Percentiles rank a stretch among this genome's conserved stretches.
Evolutionary conservation across 64 coral and sea anemone genomes (phyloP).

Genomic region (Stichodactyla mertensii): DNA sequence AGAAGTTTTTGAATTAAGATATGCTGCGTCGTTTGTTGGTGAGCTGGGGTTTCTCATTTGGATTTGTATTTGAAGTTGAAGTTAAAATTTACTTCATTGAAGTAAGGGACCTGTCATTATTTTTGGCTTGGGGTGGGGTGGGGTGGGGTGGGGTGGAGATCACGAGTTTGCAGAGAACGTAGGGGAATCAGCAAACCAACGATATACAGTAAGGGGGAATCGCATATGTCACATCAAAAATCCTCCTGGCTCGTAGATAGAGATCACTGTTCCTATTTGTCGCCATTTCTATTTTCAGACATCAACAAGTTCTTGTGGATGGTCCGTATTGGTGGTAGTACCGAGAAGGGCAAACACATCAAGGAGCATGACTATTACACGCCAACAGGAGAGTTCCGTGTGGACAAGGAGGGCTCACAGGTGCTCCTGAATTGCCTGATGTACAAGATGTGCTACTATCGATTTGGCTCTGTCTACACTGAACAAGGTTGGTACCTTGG

Average conservation of each 20-base stretch:
- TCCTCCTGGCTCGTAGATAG: neutral
- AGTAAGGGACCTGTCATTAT: too few relatives aligned
- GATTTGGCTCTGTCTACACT: constrained; percentile 94
- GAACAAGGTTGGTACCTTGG: constrained; percentile 66
- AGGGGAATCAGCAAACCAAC: too few relatives aligned
- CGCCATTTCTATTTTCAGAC: constrained; percentile 35
- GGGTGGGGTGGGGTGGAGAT: too few relatives aligned
- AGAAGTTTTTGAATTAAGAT: too few relatives aligned
- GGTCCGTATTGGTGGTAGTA: constrained; percentile 97
- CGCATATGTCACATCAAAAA: neutral
- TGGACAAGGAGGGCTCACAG: constrained; percentile 92
- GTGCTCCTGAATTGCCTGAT: constrained; percentile 89
- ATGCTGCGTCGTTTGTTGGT: too few relatives aligned
- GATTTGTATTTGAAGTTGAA: too few relatives aligned
- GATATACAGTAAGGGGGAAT: too few relatives aligned
- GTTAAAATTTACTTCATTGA: too few relatives aligned
- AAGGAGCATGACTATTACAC: constrained; percentile 99
- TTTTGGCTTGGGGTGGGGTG: too few relatives aligned
- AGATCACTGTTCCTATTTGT: neutral
- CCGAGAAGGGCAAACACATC: constrained; percentile 89
- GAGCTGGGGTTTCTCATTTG: too few relatives aligned
- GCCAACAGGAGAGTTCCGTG: constrained; percentile 83
- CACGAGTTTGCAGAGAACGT: too few relatives aligned
- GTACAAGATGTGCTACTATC: constrained; percentile 99
- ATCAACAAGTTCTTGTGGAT: constrained; percentile 99